Percentiles rank a stretch among this genome's conserved stretches.
Conservation (phyloP, 2,797 vertebrate genomes). For the Zenarchopterus dispar region DNA sequence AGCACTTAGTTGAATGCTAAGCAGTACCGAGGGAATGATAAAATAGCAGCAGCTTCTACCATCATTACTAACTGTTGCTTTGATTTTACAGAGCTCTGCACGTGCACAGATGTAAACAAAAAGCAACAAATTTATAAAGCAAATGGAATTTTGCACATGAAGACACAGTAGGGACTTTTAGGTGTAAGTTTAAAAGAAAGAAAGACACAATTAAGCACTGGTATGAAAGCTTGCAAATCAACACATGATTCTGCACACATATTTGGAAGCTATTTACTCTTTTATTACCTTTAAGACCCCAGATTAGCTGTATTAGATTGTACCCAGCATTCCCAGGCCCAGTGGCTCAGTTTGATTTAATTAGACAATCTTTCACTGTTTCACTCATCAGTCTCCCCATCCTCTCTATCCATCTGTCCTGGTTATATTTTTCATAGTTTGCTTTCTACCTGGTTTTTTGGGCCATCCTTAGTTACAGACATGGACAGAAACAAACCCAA, state of each 20-base stretch:
- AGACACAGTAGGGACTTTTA: neutral
- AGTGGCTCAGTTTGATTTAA: constrained; percentile 37
- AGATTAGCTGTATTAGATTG: constrained; percentile 32
- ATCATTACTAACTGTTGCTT: constrained; percentile 37
- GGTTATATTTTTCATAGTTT: constrained; percentile 24
- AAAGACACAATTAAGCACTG: neutral
- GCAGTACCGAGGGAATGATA: constrained; percentile 41
- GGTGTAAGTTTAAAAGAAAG: constrained; percentile 3
- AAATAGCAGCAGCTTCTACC: constrained; percentile 34
- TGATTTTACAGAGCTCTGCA: constrained; percentile 34
- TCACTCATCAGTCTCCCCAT: constrained; percentile 28
- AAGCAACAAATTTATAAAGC: constrained; percentile 5
- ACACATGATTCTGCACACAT: no score
- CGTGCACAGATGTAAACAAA: neutral
- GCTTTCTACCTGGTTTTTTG: constrained; percentile 35
- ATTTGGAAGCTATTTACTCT: constrained; percentile 3
- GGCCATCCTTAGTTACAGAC: constrained; percentile 13
- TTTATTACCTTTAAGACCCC: constrained; percentile 16
- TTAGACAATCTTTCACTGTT: constrained; percentile 30
- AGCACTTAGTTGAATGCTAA: constrained; percentile 57
- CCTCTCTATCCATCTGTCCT: constrained; percentile 30
- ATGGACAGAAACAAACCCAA: constrained; percentile 7
- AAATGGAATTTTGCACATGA: constrained; percentile 8
- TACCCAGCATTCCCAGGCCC: constrained; percentile 13
- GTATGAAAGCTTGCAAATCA: no score